Percentiles rank a stretch among this genome's conserved stretches.
These are phyloP conservation scores for Semnornis frantzii DNA, from an alignment of 2,113 vertebrate species.

Conservation along the genomic window DNA sequence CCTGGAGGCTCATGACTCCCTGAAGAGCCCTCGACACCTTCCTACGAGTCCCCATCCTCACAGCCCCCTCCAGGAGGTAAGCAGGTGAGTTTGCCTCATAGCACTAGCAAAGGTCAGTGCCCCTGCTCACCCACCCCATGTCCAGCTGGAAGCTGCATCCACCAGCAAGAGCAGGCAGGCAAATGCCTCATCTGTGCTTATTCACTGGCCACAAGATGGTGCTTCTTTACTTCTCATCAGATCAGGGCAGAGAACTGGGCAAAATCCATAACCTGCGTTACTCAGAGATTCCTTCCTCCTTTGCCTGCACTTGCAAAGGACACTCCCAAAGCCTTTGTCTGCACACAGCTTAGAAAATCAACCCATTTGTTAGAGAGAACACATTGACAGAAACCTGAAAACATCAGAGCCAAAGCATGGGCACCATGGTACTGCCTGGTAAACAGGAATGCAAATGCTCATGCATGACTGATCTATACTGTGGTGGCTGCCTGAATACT, in stretches of 20 bases:
- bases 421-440: neutral
- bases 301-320: neutral
- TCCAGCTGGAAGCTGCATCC: neutral
- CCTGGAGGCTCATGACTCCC: neutral
- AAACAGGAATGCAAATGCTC: neutral
- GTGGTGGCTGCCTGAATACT: neutral
- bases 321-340: neutral
- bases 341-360: neutral
- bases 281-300: neutral
- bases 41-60: neutral
- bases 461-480: neutral
- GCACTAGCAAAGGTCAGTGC: neutral
- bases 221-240: neutral
- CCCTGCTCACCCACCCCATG: neutral
- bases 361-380: neutral
- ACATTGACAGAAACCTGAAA: neutral
- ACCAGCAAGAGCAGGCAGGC: neutral
- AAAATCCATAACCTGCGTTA: neutral
- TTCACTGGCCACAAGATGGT: neutral
- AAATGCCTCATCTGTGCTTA: neutral
- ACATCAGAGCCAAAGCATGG: neutral
- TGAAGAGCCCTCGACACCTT: neutral
- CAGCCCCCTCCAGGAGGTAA: accelerated
- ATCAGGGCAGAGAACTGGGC: neutral
- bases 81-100: neutral